Conservation (phyloP, 2,797 vertebrate genomes). For the Syngnathus rostellatus region DNA sequence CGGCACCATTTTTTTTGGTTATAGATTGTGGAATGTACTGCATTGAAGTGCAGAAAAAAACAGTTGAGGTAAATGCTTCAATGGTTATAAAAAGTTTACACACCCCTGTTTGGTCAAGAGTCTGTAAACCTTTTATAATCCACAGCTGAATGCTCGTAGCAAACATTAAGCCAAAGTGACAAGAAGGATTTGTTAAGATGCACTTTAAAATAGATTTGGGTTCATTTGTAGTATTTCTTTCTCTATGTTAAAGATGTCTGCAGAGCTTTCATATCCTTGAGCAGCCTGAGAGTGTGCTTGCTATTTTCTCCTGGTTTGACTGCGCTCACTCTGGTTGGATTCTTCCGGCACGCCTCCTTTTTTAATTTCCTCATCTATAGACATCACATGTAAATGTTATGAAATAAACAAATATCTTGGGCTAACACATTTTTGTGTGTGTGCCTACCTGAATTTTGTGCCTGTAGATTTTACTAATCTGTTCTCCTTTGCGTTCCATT, state of each 20-base stretch:
- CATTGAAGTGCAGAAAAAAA: neutral
- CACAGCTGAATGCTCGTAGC: neutral
- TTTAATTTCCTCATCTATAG: slow-evolving; percentile 23
- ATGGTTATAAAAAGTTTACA: neutral
- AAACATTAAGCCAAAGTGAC: neutral
- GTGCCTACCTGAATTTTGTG: slow-evolving; percentile 76
- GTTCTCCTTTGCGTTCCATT: slow-evolving; percentile 92
- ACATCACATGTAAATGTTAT: neutral
- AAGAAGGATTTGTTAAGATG: neutral
- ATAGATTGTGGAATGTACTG: neutral
- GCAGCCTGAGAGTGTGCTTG: slow-evolving; percentile 77
- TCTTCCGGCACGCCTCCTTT: slow-evolving; percentile 55
- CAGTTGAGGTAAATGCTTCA: neutral
- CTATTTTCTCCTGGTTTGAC: slow-evolving; percentile 78
- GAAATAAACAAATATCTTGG: neutral
- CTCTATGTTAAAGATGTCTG: slow-evolving; percentile 74
- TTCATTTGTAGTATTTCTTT: slow-evolving; percentile 13
- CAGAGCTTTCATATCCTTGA: slow-evolving; percentile 88
- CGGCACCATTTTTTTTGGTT: neutral
- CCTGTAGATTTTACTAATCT: slow-evolving; percentile 84
- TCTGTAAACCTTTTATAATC: neutral
- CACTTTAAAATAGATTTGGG: slow-evolving; percentile 2
- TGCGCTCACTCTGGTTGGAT: slow-evolving; percentile 47
- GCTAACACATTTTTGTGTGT: neutral
- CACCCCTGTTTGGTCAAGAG: neutral